A percentile compares a stretch with the other conserved stretches of the same genome.
Conservation (phyloP, 2,113 vertebrate genomes). For the Ciconia maguari region DNA sequence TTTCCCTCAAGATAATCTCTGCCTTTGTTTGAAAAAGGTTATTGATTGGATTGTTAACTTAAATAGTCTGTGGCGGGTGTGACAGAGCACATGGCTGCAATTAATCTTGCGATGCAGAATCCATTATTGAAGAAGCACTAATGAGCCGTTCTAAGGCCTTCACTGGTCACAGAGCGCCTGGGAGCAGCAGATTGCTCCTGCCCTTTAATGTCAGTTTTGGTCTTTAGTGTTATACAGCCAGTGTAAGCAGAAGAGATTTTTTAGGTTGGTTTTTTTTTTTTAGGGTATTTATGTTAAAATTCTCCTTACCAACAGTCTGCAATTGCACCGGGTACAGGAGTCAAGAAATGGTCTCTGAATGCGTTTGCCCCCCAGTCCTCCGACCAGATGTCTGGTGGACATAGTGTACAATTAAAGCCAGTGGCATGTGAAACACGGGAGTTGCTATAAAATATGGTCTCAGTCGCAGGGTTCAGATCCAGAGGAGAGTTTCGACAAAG, state of each 20-base stretch:
- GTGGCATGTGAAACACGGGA: neutral
- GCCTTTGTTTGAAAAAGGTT: conserved; percentile 60
- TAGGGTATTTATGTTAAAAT: neutral
- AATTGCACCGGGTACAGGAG: neutral
- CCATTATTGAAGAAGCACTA: conserved; percentile 70
- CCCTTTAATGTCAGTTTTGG: conserved; percentile 46
- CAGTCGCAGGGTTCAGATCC: neutral
- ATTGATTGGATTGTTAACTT: conserved; percentile 70
- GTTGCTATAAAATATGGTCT: neutral
- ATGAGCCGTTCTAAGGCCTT: conserved; percentile 65
- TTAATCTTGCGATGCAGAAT: conserved; percentile 68
- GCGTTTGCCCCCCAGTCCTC: neutral
- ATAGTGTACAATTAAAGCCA: neutral
- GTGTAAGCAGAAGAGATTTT: neutral
- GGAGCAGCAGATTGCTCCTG: conserved; percentile 62
- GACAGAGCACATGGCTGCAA: conserved; percentile 62
- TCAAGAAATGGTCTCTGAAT: neutral
- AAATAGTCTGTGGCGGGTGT: conserved; percentile 64
- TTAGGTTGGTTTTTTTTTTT: neutral
- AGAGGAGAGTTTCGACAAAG: neutral
- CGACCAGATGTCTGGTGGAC: neutral
- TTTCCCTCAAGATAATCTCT: neutral
- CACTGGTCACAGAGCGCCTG: conserved; percentile 54
- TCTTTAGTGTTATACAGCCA: conserved; percentile 15
- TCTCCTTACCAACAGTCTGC: neutral